Evolutionary conservation across 2,113 vertebrate genomes (phyloP), one percentile per base, ranked within the genome.

Genomic region (Eptesicus fuscus): DNA sequence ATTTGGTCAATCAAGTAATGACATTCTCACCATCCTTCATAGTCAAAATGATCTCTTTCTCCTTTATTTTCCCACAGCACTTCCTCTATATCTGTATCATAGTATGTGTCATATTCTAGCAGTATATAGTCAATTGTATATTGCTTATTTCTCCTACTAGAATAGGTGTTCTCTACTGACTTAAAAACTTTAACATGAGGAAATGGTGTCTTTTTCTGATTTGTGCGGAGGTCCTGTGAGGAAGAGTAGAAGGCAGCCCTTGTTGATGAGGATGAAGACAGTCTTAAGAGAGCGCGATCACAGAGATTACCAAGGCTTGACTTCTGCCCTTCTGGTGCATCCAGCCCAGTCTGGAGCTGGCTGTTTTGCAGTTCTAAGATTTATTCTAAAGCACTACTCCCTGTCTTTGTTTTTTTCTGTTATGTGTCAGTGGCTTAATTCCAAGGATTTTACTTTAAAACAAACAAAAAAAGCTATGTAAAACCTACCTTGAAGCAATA

Each of bases 391-490:
- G 11, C 30, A 77, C 10, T 18, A 65, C n/a, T 91, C 69, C 11
- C 12, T 32, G 5, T 74, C 44, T 3, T 13, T 70, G 14, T 51
- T 90, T 35, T 35, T 78, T 69, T 28, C 7, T 42, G 49, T 51
- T 89, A 47, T 73, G n/a, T 90, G 28, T 30, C n/a, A 35, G 42
- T 82, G 51, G 44, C 69, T 82, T 76, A 71, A 76, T 77, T 61
- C 23, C 42, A 16, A 32, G 32, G 83, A 61, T 91, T 93, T 95
- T 89, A 90, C 56, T 85, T 85, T 70, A 93, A 85, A 92, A 56
- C 17, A 56, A 51, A 51, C 37, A 37, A 53, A 95, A 96, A 91
- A 69, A 90, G 3, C 51, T 63, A 47, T 4, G 10, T 84, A 30
- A 88, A 93, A 53, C 32, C 32, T 77, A 59, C 44, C 73, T 84